Evolutionary conservation across 2,797 vertebrate genomes (phyloP).

Genomic region (Streptopelia turtur): DNA sequence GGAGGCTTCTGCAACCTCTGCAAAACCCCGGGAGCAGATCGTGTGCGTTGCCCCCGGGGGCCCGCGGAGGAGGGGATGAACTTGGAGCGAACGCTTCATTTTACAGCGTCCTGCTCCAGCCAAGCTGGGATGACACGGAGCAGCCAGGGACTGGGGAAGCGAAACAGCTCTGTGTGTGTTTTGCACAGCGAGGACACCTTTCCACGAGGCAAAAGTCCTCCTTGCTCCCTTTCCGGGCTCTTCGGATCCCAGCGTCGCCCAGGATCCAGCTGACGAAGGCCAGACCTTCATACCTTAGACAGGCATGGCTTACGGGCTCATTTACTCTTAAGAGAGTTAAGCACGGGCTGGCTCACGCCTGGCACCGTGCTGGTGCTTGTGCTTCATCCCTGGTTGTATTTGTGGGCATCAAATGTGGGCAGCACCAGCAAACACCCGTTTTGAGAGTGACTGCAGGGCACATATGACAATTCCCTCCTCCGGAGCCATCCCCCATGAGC

Average conservation of each 20-base stretch:
- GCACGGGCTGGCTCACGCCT: neutral
- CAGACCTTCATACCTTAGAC: neutral
- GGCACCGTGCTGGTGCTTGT: accelerated
- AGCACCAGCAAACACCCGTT: neutral
- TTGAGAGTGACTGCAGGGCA: neutral
- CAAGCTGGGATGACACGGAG: accelerated
- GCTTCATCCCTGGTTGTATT: neutral
- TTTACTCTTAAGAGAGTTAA: neutral
- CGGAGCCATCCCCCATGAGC: accelerated
- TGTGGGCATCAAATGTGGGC: neutral
- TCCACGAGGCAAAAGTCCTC: accelerated
- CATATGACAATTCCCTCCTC: neutral
- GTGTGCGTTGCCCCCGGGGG: accelerated
- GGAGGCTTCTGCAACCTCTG: neutral
- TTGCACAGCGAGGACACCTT: neutral
- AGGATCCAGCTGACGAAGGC: neutral
- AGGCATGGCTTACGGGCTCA: accelerated
- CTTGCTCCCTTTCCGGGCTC: neutral
- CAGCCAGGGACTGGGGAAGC: neutral
- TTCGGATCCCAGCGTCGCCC: neutral
- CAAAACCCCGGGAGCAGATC: neutral
- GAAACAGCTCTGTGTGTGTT: accelerated
- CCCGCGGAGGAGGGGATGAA: accelerated
- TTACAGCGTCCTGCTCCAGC: accelerated
- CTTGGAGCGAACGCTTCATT: accelerated